phyloP scores from a whole-genome alignment of 2,888 invertebrate genomes.

The Agrochola lota region DNA sequence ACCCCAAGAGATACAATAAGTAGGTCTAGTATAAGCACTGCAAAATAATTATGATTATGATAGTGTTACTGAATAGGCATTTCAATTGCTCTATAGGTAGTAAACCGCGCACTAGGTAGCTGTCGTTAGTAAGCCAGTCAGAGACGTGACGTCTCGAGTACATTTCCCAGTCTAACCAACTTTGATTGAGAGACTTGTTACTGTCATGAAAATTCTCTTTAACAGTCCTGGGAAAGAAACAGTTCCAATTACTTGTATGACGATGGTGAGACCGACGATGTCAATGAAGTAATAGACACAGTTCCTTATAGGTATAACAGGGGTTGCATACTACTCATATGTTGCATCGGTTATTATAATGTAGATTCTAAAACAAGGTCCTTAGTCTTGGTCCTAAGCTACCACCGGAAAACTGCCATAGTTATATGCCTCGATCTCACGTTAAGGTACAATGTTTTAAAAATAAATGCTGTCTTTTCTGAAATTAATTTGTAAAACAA shows the following conservation, averaged over 20 bases:
- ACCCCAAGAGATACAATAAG: neutral
- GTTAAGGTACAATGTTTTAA: neutral
- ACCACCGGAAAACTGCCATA: neutral
- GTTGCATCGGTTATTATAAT: neutral
- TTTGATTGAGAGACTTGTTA: conserved; percentile 22
- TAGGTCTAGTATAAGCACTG: neutral
- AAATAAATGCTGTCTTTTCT: neutral
- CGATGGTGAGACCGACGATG: too few species aligned
- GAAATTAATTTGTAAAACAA: conserved; percentile 4
- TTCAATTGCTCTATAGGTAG: neutral
- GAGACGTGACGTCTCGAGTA: neutral
- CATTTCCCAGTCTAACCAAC: conserved; percentile 18
- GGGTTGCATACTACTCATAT: neutral
- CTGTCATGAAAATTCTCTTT: conserved; percentile 7
- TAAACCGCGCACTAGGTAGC: neutral
- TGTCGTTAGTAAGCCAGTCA: neutral
- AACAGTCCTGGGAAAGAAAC: conserved; percentile 7
- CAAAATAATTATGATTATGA: neutral
- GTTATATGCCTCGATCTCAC: neutral
- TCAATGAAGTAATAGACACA: neutral
- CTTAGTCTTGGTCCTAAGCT: neutral
- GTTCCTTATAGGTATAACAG: neutral
- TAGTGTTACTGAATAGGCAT: neutral
- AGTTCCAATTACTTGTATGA: conserved; percentile 2
- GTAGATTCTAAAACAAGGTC: neutral